Conservation (phyloP, 2,797 vertebrate species). For the Rallus crepitans region DNA sequence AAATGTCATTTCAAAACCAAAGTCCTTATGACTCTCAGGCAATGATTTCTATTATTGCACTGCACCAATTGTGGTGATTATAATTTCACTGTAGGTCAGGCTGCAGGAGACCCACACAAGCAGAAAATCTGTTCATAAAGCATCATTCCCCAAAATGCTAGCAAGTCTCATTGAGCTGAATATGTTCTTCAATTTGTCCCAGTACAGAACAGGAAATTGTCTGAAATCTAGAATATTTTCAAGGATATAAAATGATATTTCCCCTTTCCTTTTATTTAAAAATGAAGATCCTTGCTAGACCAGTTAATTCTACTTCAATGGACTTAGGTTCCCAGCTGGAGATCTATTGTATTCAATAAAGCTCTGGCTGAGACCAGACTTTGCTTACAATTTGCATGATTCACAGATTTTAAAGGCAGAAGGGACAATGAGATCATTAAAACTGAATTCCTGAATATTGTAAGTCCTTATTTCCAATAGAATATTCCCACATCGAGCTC, state of each 20-base stretch:
- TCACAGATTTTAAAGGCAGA: background rate
- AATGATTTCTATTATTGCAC: slow-evolving; percentile 1
- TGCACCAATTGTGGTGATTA: background rate
- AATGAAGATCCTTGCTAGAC: background rate
- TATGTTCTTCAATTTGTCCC: background rate
- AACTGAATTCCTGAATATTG: background rate
- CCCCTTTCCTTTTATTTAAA: background rate
- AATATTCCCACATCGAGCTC: background rate
- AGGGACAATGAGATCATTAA: background rate
- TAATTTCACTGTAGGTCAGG: background rate
- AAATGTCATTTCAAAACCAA: background rate
- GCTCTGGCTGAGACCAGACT: background rate
- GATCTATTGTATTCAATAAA: background rate
- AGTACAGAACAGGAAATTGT: background rate
- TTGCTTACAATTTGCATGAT: background rate
- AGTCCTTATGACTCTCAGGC: background rate
- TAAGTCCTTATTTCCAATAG: background rate
- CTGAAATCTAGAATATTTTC: background rate
- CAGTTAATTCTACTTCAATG: background rate
- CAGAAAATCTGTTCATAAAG: background rate
- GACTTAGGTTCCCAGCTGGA: background rate
- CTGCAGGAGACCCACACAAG: background rate
- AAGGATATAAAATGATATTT: background rate
- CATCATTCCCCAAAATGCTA: background rate
- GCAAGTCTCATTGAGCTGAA: background rate